These are phyloP conservation scores for Serrognathus titanus DNA, from an alignment of 2,888 invertebrate genomes.

Conservation along the genomic window DNA sequence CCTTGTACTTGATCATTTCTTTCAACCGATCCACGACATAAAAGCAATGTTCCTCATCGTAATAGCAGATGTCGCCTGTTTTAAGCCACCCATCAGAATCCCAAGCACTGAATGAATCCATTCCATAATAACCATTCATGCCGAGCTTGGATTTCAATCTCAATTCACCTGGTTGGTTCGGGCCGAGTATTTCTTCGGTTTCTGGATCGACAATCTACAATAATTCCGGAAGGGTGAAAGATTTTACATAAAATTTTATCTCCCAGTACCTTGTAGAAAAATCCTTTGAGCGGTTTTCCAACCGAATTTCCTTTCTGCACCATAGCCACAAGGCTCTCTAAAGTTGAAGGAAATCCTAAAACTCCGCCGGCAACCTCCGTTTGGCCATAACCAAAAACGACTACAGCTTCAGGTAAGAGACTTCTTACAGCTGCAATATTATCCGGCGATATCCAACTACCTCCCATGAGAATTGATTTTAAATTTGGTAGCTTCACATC, in stretches of 20 bases:
- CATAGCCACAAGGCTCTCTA: background rate
- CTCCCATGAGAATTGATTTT: background rate
- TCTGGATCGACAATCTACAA: slow-evolving; percentile 51
- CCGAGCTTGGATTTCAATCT: slow-evolving; percentile 9
- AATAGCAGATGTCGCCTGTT: slow-evolving; percentile 53
- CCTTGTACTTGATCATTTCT: slow-evolving; percentile 52
- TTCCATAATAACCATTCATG: slow-evolving; percentile 15
- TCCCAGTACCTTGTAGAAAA: slow-evolving; percentile 8
- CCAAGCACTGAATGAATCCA: slow-evolving; percentile 43
- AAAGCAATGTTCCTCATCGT: slow-evolving; percentile 51
- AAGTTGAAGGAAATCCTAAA: background rate
- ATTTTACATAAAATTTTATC: background rate
- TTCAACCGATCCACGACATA: slow-evolving; percentile 54
- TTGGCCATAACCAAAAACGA: slow-evolving; percentile 8
- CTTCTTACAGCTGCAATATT: background rate
- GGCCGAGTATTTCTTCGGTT: slow-evolving; percentile 30
- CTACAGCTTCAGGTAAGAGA: slow-evolving; percentile 2
- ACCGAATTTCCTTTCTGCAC: background rate
- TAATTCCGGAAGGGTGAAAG: background rate
- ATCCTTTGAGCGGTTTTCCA: slow-evolving; percentile 7
- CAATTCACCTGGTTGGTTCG: slow-evolving; percentile 51
- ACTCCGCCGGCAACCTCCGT: background rate
- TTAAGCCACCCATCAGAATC: slow-evolving; percentile 51
- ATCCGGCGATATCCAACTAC: slow-evolving; percentile 5
- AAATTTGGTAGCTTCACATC: background rate